These are phyloP conservation scores for Drosophila malerkotliana DNA, from an alignment of 1,140 invertebrate species.

Conservation along the genomic window DNA sequence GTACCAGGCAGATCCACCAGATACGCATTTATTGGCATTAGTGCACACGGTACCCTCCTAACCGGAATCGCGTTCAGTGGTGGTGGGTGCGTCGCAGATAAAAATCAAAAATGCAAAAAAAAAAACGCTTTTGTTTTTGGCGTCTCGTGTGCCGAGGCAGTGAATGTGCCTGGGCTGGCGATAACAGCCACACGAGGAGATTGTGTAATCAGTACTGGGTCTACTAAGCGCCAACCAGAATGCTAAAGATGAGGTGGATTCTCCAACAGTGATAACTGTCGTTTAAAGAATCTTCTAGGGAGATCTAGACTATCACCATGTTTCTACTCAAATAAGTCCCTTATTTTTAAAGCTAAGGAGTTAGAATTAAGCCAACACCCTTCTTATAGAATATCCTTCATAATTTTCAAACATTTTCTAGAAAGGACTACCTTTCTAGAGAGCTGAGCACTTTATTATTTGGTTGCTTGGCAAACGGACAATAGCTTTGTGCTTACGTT, in stretches of 20 bases:
- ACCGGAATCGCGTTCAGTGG: too few species aligned
- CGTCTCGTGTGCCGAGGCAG: slow-evolving; percentile 64
- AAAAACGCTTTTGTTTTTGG: slow-evolving; percentile 50
- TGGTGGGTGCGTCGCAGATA: slow-evolving; percentile 27
- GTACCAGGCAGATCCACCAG: not conserved
- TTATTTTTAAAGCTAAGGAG: too few species aligned
- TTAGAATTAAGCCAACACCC: too few species aligned
- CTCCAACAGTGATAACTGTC: not conserved
- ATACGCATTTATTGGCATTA: slow-evolving; percentile 26
- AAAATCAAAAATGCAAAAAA: slow-evolving; percentile 35
- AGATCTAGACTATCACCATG: too few species aligned
- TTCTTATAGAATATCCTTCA: too few species aligned
- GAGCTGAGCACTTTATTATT: not conserved
- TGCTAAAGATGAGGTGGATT: slow-evolving; percentile 10
- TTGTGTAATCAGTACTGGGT: slow-evolving; percentile 46
- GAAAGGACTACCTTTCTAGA: not conserved
- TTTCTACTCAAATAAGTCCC: too few species aligned
- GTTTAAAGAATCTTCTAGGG: too few species aligned
- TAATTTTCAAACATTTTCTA: not conserved
- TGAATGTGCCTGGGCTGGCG: slow-evolving; percentile 5
- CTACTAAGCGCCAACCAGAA: slow-evolving; percentile 6
- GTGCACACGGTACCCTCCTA: slow-evolving; percentile 37
- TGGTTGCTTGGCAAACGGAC: slow-evolving; percentile 68
- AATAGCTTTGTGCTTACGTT: slow-evolving; percentile 13
- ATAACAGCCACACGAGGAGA: slow-evolving; percentile 41